phyloP scores from a whole-genome alignment of 2,797 vertebrate genomes.

The Enteromius radiatus region DNA sequence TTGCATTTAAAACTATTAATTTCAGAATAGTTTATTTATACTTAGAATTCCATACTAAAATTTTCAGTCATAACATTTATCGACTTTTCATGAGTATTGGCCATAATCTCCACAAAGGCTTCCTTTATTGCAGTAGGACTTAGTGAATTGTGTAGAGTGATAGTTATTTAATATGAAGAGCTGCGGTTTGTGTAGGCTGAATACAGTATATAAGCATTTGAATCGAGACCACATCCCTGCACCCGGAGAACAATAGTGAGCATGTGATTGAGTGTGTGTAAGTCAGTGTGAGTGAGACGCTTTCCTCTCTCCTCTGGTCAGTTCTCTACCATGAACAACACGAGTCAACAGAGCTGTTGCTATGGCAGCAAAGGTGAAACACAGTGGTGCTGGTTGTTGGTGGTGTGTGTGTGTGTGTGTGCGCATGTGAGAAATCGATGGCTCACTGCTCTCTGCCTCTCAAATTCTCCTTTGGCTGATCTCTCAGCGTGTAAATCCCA shows the following conservation, averaged over 20 bases:
- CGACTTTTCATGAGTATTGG: background rate
- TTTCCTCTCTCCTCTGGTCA: conserved; percentile 46
- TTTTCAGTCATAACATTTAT: background rate
- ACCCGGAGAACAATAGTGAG: conserved; percentile 8
- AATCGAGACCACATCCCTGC: background rate
- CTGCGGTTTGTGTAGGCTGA: background rate
- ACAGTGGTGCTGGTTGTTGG: conserved; percentile 32
- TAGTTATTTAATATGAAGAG: conserved; percentile 1
- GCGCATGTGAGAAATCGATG: conserved; percentile 49
- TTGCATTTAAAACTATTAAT: background rate
- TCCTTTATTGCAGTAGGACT: background rate
- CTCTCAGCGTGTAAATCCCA: conserved; percentile 46
- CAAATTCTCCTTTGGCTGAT: conserved; percentile 43
- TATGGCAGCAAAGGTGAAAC: conserved; percentile 65
- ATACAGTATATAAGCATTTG: background rate
- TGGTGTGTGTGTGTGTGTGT: conserved; percentile 19
- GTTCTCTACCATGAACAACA: conserved; percentile 46
- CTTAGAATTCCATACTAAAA: background rate
- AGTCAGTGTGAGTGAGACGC: conserved; percentile 28
- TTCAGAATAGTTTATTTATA: background rate
- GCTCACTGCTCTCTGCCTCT: conserved; percentile 43
- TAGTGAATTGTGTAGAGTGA: background rate
- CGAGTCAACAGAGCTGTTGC: conserved; percentile 66
- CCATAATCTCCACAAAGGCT: no score
- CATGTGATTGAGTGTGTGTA: conserved; percentile 24